Base-by-base conservation (phyloP, 2,888 invertebrate genomes). In the Strigamia crassipes region DNA sequence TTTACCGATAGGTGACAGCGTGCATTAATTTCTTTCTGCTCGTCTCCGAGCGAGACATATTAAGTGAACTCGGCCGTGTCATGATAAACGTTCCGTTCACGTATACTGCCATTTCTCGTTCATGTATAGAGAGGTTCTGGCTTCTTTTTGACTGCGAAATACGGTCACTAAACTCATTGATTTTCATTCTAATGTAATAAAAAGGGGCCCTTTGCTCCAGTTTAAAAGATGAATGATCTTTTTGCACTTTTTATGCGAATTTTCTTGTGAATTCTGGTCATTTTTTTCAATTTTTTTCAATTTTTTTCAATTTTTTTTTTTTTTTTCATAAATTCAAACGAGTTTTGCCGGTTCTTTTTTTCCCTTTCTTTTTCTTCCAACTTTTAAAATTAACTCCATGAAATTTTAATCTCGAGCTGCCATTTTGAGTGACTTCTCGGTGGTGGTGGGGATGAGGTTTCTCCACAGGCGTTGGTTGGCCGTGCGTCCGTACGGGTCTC, bases 41-140 rank as follows among this genome's bases (percentile, higher is more conserved):
- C 66, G 66, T 66, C 66, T 66, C 66, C 27, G 23, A 66, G 23
- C 12, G 56, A 66, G 66, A 73, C 73, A 73, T 73, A 73, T 73
- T 73, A 73, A 73, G 73, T 73, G 73, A 73, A 73, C 73, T 73
- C 73, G 73, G 73, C 73, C 73, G 73, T 73, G 73, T 73, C 73
- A 73, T 73, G 73, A 73, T 73, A 73, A 73, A 73, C 73, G 73
- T 73, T 73, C 8, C 27, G 73, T 73, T 73, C 73, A n/a, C n/a
- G 31, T 31, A 23, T 73, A 31, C 31, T 27, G 31, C 73, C 73
- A 31, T 73, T 73, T 31, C n/a, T 31, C 73, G 13, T 12, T 73
- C 10, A 15, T 27, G 10, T 38, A 38, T 38, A 38, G 38, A 38
- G 38, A 38, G 38, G 38, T 38, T 38, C 38, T 38, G 38, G 13